These are phyloP conservation scores for Drosophila malerkotliana DNA, from an alignment of 1,140 invertebrate species.

Conservation along the genomic window DNA sequence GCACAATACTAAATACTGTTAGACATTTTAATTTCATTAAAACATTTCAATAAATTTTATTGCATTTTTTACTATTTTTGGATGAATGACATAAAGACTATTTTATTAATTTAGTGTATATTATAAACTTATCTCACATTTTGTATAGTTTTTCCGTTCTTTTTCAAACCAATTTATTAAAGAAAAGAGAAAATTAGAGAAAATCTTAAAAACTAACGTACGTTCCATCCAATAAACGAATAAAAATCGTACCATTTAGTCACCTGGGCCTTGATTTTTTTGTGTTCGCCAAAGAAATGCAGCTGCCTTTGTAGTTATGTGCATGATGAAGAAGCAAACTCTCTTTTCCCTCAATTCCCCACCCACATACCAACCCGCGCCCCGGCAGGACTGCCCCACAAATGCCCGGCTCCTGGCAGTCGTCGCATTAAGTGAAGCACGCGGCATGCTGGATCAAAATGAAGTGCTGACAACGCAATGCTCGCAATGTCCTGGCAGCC, in stretches of 20 bases:
- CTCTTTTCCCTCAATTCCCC: background rate
- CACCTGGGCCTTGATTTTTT: background rate
- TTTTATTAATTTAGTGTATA: too few species aligned
- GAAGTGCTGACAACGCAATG: conserved; percentile 79
- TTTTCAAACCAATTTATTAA: too few species aligned
- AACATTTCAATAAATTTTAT: too few species aligned
- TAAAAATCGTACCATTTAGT: background rate
- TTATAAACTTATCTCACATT: too few species aligned
- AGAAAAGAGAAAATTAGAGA: too few species aligned
- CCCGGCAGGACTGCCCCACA: conserved; percentile 3
- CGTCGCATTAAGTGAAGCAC: conserved; percentile 77
- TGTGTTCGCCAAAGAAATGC: conserved; percentile 42
- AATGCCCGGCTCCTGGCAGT: conserved; percentile 49
- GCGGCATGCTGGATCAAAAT: conserved; percentile 77
- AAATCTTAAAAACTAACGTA: too few species aligned
- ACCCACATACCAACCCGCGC: conserved; percentile 8
- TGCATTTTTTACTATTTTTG: too few species aligned
- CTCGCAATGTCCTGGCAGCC: conserved; percentile 40
- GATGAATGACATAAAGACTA: too few species aligned
- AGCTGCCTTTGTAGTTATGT: conserved; percentile 57
- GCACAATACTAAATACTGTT: too few species aligned
- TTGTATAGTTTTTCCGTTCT: too few species aligned
- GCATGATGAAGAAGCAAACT: conserved; percentile 48
- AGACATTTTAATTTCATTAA: too few species aligned
- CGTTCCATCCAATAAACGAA: too few species aligned